phyloP scores from a whole-genome alignment of 2,888 invertebrate genomes.

The Ormyrus thymus region DNA sequence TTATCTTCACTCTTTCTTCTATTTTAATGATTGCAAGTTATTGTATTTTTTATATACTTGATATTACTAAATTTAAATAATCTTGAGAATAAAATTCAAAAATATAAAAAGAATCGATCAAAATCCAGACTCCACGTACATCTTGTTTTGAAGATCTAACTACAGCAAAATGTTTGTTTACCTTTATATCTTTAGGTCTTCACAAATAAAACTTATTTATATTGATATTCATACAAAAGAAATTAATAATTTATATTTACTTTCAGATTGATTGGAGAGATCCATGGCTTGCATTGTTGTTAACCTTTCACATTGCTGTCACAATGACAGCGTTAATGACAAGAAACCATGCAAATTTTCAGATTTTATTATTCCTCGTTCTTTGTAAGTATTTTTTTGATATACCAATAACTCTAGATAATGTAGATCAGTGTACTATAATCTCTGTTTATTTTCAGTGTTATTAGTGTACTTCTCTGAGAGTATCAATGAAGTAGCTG shows the following conservation, averaged over 20 bases:
- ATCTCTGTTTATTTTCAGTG: conserved; percentile 79
- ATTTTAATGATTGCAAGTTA: no score
- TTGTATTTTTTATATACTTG: no score
- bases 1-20: no score
- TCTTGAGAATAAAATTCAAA: no score
- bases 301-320: conserved; percentile 85
- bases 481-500: conserved; percentile 91
- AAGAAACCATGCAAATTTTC: conserved; percentile 90
- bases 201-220: no score
- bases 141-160: no score
- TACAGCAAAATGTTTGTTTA: no score
- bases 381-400: conserved; percentile 80
- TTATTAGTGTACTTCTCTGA: conserved; percentile 92
- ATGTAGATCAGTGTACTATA: conserved; percentile 2
- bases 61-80: no score
- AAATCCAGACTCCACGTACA: no score
- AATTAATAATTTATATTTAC: conserved; percentile 26
- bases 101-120: no score
- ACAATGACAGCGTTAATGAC: conserved; percentile 88
- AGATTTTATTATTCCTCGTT: conserved; percentile 87
- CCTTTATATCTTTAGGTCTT: no score
- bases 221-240: not conserved
- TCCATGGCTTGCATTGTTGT: conserved; percentile 88
- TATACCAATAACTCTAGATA: conserved; percentile 1
- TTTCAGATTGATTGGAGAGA: conserved; percentile 91